Evolutionary conservation across 2,888 invertebrate genomes (phyloP), one percentile per base, ranked within the genome.

Genomic region (Campoplex nolae): DNA sequence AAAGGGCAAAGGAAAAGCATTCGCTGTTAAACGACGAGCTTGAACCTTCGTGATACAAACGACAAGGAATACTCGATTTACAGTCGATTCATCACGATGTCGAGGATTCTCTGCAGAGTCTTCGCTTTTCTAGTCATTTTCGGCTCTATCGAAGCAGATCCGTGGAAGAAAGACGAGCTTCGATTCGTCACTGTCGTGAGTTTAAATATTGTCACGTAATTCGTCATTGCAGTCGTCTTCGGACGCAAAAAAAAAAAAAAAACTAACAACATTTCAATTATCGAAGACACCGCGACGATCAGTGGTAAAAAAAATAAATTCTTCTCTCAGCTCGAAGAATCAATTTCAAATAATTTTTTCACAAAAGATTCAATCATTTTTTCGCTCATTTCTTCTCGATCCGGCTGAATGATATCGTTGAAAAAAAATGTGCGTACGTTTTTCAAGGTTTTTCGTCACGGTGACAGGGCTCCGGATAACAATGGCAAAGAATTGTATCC

Each of bases 391-490:
- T 48, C 3, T 13, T 48, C 11, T 4, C 3, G 16, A 16, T 16
- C 3, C 48, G 3, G 48, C 18, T 6, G 51, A 51, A 51, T 4
- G 16, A 18, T 18, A 51, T 18, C 3, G 16, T 2, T 18, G 4
- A 51, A 51, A 18, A 23, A 51, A 51, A 28, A 62, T 32, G 4
- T 62, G 38, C 3, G 0, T 62, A 28, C 28, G 2, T 42, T 23
- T 86, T 89, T 92, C 7, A 92, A 97, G 96, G 92, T 97, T 56
- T 97, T 96, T 92, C 95, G 97, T 68, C 97, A 97, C 92, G 97
- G 97, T 2, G 97, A 97, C 91, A 95, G 97, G 83, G 96, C 97
- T 32, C 97, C 97, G 0, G 96, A 96, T 84, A 89, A 94, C n/a
- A 95, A 95, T 86, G 95, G 95, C 80, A 88, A 95, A 76, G 95